Evolutionary conservation across 92 coral and sea anemone genomes (phyloP), one percentile per base, ranked within the genome.

Genomic region (Micromussa lordhowensis): DNA sequence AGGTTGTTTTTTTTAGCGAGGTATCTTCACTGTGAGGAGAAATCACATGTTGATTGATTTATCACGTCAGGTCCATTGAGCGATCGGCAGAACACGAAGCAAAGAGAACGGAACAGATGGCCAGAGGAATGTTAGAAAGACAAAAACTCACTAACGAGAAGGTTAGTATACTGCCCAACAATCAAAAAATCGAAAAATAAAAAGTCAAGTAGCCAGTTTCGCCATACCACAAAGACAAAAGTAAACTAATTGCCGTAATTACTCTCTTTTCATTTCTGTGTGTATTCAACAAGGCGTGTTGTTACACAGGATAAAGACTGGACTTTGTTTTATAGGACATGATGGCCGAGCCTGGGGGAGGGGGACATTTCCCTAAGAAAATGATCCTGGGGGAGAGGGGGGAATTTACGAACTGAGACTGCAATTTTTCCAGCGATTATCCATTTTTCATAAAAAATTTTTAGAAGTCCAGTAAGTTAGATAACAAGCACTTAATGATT

Each of bases 41-140:
- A 21, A 36, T 73, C 28, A 19, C 1, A 18, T 66, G 48, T 35
- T 71, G 48, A 73, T 29, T 4, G n/a, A 34, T 57, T 32, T 74
- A 74, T 73, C 22, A 57, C 36, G 12, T 29, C 48, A 96, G 99
- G 90, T 97, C 98, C 49, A 94, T 91, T 73, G 99, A 97, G 78
- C 90, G 90, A 57, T 90, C 96, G 4, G 99, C 99, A 5, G 91
- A 93, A 49, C 99, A 97, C 29, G 98, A 97, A 87, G 99, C 99
- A 8, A 94, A 97, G 76, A 90, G 98, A 86, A 93, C 92, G 29
- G 99, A 96, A 71, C 98, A 97, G 80, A 93, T 92, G 79, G 99
- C 99, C 8, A 94, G 91, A 85, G 99, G 99, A 69, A 85, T 91
- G 83, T 86, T 97, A 81, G 98, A 97, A 88, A 92, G 98, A 84